These are phyloP conservation scores for Melitaea cinxia DNA, from an alignment of 1,140 invertebrate species.

Conservation along the genomic window DNA sequence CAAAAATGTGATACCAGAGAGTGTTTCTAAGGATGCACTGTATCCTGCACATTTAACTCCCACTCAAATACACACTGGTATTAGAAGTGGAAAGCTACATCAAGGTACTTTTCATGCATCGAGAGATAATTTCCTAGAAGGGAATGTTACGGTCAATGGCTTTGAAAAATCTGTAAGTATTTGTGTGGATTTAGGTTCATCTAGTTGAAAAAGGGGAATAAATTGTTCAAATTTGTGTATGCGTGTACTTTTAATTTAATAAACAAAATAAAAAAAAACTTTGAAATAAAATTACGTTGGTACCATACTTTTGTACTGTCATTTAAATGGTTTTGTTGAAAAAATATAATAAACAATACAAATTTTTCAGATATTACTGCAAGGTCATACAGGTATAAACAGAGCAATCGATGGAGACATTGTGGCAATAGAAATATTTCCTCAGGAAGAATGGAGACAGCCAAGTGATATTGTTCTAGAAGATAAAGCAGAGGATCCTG, in stretches of 20 bases:
- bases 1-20: constrained; percentile 85
- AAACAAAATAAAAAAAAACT: too few relatives aligned
- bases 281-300: too few relatives aligned
- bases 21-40: constrained; percentile 84
- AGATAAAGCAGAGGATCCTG: constrained; percentile 89
- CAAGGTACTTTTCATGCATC: constrained; percentile 94
- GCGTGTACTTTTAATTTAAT: too few relatives aligned
- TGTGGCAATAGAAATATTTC: constrained; percentile 95
- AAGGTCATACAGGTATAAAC: constrained; percentile 94
- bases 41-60: constrained; percentile 94
- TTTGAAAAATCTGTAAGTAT: constrained; percentile 87
- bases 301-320: too few relatives aligned
- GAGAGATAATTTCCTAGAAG: constrained; percentile 97
- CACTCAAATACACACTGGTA: constrained; percentile 88
- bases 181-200: not conserved
- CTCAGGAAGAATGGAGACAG: constrained; percentile 94
- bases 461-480: constrained; percentile 92
- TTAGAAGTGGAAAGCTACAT: constrained; percentile 89
- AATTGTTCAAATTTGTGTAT: not conserved
- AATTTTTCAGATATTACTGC: constrained; percentile 89
- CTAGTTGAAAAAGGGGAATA: not conserved
- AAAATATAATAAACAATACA: not conserved
- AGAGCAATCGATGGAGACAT: constrained; percentile 97
- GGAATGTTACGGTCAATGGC: constrained; percentile 91
- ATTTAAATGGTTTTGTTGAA: too few relatives aligned